phyloP scores from a whole-genome alignment of 2,888 invertebrate species.

The Eupeodes luniger region DNA sequence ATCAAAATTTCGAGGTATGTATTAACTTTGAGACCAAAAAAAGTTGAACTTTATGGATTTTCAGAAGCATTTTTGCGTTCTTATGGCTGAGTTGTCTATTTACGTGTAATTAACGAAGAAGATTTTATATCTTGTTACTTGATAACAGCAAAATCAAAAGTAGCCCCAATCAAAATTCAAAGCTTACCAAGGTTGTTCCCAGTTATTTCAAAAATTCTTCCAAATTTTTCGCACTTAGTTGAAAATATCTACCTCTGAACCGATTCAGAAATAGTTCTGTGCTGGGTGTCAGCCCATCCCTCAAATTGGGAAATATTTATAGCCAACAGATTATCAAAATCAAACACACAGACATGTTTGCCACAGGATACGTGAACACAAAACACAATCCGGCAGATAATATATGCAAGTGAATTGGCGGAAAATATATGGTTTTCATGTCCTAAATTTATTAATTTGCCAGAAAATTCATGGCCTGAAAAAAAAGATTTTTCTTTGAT shows the following conservation, averaged over 20 bases:
- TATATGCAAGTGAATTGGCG: neutral
- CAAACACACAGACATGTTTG: slow-evolving; percentile 44
- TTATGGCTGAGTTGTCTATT: slow-evolving; percentile 50
- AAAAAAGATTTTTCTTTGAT: slow-evolving; percentile 6
- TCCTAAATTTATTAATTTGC: neutral
- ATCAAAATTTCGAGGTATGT: slow-evolving; percentile 21
- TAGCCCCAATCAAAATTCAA: slow-evolving; percentile 48
- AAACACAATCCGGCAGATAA: slow-evolving; percentile 23
- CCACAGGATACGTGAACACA: neutral
- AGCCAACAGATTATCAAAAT: slow-evolving; percentile 64
- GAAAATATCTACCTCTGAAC: slow-evolving; percentile 31
- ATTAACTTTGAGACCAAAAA: neutral
- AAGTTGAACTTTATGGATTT: slow-evolving; percentile 52
- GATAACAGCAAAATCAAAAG: slow-evolving; percentile 62
- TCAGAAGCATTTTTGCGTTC: slow-evolving; percentile 55
- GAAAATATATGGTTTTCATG: neutral
- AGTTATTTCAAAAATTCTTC: slow-evolving; percentile 39
- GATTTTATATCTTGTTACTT: slow-evolving; percentile 21
- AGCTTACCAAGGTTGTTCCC: slow-evolving; percentile 57
- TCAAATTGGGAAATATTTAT: slow-evolving; percentile 56
- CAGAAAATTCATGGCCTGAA: neutral
- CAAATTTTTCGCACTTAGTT: slow-evolving; percentile 2
- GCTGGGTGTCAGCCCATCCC: slow-evolving; percentile 60
- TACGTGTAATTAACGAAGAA: slow-evolving; percentile 22
- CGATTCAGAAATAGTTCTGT: slow-evolving; percentile 67